phyloP scores from a whole-genome alignment of 2,113 vertebrate species.

The Fulmarus glacialis region DNA sequence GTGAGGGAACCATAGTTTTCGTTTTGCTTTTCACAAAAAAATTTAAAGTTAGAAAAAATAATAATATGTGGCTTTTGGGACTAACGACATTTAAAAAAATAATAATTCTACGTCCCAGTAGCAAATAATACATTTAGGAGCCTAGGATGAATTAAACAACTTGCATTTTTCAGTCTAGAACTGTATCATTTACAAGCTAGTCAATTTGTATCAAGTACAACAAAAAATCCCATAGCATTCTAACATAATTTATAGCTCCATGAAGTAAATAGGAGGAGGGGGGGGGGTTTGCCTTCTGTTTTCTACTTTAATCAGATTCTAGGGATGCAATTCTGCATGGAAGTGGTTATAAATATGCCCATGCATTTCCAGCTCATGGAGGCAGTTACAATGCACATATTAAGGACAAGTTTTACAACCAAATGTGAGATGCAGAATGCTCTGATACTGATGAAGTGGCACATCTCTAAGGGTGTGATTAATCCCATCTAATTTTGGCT shows the following conservation, averaged over 20 bases:
- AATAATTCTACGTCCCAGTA: not conserved
- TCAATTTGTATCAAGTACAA: constrained; percentile 11
- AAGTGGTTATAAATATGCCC: not conserved
- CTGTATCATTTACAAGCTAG: not conserved
- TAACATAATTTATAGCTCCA: constrained; percentile 4
- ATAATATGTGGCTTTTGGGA: not conserved
- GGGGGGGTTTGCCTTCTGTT: not conserved
- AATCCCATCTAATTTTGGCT: not conserved
- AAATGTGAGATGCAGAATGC: not conserved
- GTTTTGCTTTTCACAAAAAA: not conserved
- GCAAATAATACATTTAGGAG: not conserved
- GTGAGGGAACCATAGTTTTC: not conserved
- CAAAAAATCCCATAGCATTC: not conserved
- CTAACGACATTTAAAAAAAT: not conserved
- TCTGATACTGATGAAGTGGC: not conserved
- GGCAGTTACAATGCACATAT: not conserved
- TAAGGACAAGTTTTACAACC: not conserved
- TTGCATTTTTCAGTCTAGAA: not conserved
- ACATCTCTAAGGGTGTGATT: not conserved
- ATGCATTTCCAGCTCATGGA: not conserved
- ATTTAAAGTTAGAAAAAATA: not conserved
- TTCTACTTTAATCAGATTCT: not conserved
- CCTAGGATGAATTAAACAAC: not conserved
- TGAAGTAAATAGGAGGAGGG: not conserved
- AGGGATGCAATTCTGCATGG: not conserved